Conservation (phyloP, 2,797 vertebrate genomes). For the Diglossa cyanea region DNA sequence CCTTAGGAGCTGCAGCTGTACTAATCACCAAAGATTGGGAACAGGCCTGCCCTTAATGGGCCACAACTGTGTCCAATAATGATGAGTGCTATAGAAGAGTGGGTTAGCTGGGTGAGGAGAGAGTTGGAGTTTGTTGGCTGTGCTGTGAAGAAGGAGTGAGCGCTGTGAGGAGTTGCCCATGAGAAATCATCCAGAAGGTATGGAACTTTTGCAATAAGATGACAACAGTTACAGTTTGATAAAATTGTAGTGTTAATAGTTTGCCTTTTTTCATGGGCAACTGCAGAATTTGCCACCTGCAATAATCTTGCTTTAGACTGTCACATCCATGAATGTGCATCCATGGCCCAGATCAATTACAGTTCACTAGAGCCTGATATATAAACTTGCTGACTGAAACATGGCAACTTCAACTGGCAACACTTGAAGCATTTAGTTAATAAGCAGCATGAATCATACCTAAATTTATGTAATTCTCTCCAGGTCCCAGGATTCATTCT, state of each 20-base stretch:
- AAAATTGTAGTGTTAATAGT: neutral
- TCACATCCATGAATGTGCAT: neutral
- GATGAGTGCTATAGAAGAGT: no score
- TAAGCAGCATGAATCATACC: neutral
- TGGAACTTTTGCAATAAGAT: no score
- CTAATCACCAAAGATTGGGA: no score
- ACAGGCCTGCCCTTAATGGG: no score
- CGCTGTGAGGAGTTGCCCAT: no score
- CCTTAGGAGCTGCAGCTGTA: no score
- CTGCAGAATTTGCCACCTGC: neutral
- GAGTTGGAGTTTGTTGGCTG: no score
- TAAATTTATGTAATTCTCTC: neutral
- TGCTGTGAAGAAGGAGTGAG: no score
- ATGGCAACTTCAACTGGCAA: neutral
- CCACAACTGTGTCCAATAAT: no score
- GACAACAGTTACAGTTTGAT: neutral
- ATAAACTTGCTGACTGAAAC: neutral
- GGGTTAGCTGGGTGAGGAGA: no score
- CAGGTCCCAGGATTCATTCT: neutral
- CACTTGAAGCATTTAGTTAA: neutral
- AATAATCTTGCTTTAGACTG: neutral
- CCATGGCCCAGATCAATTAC: neutral
- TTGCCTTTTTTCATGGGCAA: rapidly evolving
- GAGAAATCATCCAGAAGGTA: no score
- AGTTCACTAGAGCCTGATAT: neutral